Percentiles rank a stretch among this genome's conserved stretches.
These are phyloP conservation scores for Lethrus apterus DNA, from an alignment of 1,140 invertebrate genomes.

Conservation along the genomic window DNA sequence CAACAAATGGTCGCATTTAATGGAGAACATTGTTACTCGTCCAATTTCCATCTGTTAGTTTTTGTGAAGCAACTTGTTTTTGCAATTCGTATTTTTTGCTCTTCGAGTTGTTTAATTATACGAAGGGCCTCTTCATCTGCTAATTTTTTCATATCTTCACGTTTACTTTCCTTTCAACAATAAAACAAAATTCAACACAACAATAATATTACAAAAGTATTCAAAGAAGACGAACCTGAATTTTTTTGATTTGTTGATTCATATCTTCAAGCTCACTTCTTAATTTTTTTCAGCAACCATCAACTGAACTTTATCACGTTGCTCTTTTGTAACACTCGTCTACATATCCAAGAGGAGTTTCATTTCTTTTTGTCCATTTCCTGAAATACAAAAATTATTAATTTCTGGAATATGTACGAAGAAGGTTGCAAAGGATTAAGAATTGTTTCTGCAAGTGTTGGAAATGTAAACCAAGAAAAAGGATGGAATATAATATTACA, in stretches of 20 bases:
- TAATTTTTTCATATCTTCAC: conserved; percentile 84
- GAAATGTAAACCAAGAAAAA: too few relatives aligned
- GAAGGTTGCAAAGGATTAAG: too few relatives aligned
- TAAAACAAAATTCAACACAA: neutral
- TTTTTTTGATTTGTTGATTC: conserved; percentile 72
- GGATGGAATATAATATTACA: conserved; percentile 15
- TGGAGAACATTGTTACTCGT: conserved; percentile 40
- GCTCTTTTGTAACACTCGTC: conserved; percentile 92
- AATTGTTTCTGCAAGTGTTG: too few relatives aligned
- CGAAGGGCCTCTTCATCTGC: conserved; percentile 91
- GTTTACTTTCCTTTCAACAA: conserved; percentile 69
- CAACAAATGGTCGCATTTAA: conserved; percentile 53
- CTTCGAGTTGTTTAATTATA: conserved; percentile 92
- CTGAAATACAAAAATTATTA: conserved; percentile 47
- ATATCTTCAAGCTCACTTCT: conserved; percentile 85
- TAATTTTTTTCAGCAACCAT: conserved; percentile 93
- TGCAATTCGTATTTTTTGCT: conserved; percentile 79
- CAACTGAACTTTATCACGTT: conserved; percentile 90
- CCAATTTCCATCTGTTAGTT: conserved; percentile 62
- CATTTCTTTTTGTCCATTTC: conserved; percentile 89
- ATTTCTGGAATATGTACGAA: too few relatives aligned
- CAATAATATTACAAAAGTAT: too few relatives aligned
- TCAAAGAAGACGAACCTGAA: conserved; percentile 55
- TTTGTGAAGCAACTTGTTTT: conserved; percentile 76
- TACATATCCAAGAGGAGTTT: conserved; percentile 95